phyloP scores from a whole-genome alignment of 2,888 invertebrate species.

The Ditula angustiorana region DNA sequence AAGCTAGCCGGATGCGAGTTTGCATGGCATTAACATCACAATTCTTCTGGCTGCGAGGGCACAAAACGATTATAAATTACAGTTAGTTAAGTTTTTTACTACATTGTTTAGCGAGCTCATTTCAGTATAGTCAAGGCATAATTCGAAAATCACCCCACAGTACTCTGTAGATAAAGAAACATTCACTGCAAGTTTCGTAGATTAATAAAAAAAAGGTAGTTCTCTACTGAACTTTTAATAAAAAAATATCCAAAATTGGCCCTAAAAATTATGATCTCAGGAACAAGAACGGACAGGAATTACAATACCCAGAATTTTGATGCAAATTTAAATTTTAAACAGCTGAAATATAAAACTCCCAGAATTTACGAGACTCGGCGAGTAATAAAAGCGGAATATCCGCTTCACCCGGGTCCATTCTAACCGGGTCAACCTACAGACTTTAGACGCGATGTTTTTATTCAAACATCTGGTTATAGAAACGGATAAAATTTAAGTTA shows the following conservation, averaged over 20 bases:
- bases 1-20: constrained; percentile 34
- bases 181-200: too few relatives aligned
- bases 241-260: background rate
- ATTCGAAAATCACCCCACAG: too few relatives aligned
- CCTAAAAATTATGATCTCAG: background rate
- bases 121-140: too few relatives aligned
- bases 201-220: too few relatives aligned
- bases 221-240: too few relatives aligned
- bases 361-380: constrained; percentile 14
- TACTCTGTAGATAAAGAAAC: too few relatives aligned
- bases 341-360: constrained; percentile 20
- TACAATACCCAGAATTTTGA: background rate
- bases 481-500: background rate
- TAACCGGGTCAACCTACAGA: background rate
- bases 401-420: background rate
- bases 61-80: constrained; percentile 23
- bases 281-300: background rate
- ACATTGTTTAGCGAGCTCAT: background rate
- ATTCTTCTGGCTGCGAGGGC: constrained; percentile 39
- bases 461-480: background rate
- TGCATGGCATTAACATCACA: constrained; percentile 48
- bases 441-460: too few relatives aligned
- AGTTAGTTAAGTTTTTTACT: background rate
- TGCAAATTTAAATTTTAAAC: constrained; percentile 17
- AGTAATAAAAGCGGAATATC: constrained; percentile 12